Evolutionary conservation across 2,113 vertebrate species (phyloP).

Genomic region (Podarcis muralis): DNA sequence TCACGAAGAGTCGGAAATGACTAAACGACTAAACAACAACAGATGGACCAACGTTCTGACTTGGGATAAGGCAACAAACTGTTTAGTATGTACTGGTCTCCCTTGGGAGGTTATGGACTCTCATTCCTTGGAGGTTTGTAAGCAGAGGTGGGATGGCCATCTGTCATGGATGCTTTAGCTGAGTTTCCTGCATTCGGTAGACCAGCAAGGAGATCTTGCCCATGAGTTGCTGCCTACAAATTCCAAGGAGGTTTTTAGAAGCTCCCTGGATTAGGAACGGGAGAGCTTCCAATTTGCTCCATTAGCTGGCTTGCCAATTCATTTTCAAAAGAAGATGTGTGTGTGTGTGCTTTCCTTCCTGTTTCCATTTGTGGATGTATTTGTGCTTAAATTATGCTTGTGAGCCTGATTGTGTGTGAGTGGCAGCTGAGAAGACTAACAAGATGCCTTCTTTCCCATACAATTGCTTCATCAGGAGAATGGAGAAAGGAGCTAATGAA

Average conservation of each 20-base stretch:
- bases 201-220: background rate
- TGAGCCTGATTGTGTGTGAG: constrained; percentile 62
- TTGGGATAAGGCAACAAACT: no score
- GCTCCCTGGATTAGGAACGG: constrained; percentile 17
- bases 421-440: constrained; percentile 46
- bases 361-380: constrained; percentile 9
- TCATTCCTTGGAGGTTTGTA: no score
- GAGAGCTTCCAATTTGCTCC: constrained; percentile 21
- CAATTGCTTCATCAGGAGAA: constrained; percentile 51
- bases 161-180: no score
- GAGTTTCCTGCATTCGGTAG: background rate
- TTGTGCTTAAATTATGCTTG: constrained; percentile 53
- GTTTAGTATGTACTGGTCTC: no score
- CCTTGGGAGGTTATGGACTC: no score
- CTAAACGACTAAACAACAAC: no score
- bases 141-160: no score
- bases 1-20: no score
- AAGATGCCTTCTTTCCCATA: constrained; percentile 54
- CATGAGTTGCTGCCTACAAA: background rate
- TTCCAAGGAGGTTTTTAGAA: constrained; percentile 24
- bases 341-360: constrained; percentile 24
- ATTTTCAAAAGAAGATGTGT: constrained; percentile 32
- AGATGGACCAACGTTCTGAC: no score
- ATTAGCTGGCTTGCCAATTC: constrained; percentile 27
- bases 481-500: constrained; percentile 57